phyloP scores from a whole-genome alignment of 2,797 vertebrate genomes.

The Lagorchestes hirsutus region DNA sequence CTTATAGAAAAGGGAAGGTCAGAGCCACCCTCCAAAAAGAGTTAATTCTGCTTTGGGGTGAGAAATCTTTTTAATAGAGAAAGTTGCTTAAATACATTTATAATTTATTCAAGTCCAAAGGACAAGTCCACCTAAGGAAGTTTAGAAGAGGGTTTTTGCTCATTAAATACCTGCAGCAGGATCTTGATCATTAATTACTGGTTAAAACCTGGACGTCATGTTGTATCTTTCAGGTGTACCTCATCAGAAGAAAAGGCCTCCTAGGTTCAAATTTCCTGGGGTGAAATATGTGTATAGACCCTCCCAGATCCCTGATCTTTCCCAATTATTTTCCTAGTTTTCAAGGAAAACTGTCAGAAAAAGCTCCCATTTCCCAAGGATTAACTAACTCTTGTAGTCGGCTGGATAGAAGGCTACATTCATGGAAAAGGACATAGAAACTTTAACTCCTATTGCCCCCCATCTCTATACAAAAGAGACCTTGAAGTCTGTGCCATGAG shows the following conservation, averaged over 20 bases:
- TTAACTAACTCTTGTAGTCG: neutral
- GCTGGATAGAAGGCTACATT: constrained; percentile 18
- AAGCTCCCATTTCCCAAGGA: constrained; percentile 36
- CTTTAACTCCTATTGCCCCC: neutral
- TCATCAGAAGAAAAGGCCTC: constrained; percentile 48
- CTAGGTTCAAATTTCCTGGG: constrained; percentile 44
- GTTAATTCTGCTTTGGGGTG: neutral
- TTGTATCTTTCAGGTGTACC: constrained; percentile 45
- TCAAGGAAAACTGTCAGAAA: constrained; percentile 29
- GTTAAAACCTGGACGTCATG: constrained; percentile 51
- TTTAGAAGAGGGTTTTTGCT: constrained; percentile 63
- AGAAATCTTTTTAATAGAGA: constrained; percentile 63
- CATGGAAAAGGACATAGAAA: constrained; percentile 12
- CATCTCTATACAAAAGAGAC: neutral
- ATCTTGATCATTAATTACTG: constrained; percentile 74
- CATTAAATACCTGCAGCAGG: constrained; percentile 63
- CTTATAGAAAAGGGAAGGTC: neutral
- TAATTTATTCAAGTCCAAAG: constrained; percentile 76
- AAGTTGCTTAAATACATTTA: constrained; percentile 61
- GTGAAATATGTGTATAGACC: constrained; percentile 44
- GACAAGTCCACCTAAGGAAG: constrained; percentile 76
- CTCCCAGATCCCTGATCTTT: constrained; percentile 43
- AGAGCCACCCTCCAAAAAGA: constrained; percentile 36
- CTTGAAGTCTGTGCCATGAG: neutral
- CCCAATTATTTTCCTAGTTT: neutral